Evolutionary conservation across 2,113 vertebrate genomes (phyloP).

Genomic region (Geococcyx californianus): DNA sequence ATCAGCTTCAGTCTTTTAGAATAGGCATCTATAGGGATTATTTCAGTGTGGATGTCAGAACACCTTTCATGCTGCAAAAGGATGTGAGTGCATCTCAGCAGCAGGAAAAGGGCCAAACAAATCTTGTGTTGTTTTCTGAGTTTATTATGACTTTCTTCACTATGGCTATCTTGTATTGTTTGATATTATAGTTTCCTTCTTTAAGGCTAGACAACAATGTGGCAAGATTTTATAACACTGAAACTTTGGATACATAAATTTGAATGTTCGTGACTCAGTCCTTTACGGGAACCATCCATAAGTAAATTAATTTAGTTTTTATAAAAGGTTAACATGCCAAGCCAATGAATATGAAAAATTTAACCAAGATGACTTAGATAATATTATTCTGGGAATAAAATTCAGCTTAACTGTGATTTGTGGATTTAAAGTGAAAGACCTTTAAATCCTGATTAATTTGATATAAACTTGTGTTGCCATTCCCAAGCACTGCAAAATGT

Average conservation of each 20-base stretch:
- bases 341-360: neutral
- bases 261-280: neutral
- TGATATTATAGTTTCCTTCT: no score
- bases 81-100: neutral
- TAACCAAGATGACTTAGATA: neutral
- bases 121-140: no score
- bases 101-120: neutral
- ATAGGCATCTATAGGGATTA: neutral
- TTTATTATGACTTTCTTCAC: no score
- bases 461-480: neutral
- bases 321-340: neutral
- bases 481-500: neutral
- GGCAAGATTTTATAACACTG: neutral
- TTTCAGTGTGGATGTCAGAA: neutral
- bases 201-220: neutral
- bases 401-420: neutral
- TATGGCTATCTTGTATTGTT: no score
- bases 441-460: conserved; percentile 19
- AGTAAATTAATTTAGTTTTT: conserved; percentile 6
- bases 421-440: conserved; percentile 16
- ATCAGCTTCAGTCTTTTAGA: neutral
- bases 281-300: neutral
- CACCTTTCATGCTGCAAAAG: neutral
- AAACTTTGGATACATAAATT: neutral
- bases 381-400: conserved; percentile 27